Conservation (phyloP, 2,888 invertebrate genomes). For the Drosophila anomalipes region DNA sequence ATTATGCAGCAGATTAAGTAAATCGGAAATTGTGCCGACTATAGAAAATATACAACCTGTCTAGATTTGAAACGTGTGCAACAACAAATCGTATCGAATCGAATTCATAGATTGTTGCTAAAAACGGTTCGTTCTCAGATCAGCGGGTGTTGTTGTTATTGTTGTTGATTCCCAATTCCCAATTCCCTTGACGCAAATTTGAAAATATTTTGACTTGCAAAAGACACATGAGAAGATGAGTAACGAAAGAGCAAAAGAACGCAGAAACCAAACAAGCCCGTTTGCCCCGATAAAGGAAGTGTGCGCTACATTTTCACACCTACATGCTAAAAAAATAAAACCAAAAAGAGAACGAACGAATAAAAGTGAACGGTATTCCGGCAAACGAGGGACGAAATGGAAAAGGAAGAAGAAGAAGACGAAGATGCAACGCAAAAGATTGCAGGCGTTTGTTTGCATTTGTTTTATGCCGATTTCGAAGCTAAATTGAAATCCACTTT, state of each 20-base stretch:
- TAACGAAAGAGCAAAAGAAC: background rate
- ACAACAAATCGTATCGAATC: constrained; percentile 45
- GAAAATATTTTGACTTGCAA: constrained; percentile 65
- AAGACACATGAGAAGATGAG: constrained; percentile 2
- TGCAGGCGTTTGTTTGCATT: constrained; percentile 55
- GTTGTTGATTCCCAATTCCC: background rate
- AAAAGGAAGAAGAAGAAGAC: constrained; percentile 3
- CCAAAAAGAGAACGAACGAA: constrained; percentile 35
- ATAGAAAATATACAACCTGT: constrained; percentile 73
- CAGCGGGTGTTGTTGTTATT: constrained; percentile 22
- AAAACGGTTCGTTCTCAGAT: constrained; percentile 16
- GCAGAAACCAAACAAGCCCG: constrained; percentile 52
- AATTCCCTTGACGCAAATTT: constrained; percentile 19
- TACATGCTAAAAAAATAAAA: constrained; percentile 77
- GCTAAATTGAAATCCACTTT: constrained; percentile 38
- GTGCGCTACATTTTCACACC: constrained; percentile 81
- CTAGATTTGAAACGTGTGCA: constrained; percentile 56
- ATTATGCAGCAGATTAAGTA: constrained; percentile 62
- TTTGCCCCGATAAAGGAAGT: constrained; percentile 75
- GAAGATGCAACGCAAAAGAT: constrained; percentile 18
- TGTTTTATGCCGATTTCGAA: constrained; percentile 49
- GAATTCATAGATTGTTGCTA: constrained; percentile 34
- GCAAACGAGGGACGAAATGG: constrained; percentile 25
- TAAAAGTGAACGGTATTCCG: constrained; percentile 46
- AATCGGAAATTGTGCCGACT: constrained; percentile 71